Conservation (phyloP, 1,140 invertebrate genomes). For the Wasmannia auropunctata region DNA sequence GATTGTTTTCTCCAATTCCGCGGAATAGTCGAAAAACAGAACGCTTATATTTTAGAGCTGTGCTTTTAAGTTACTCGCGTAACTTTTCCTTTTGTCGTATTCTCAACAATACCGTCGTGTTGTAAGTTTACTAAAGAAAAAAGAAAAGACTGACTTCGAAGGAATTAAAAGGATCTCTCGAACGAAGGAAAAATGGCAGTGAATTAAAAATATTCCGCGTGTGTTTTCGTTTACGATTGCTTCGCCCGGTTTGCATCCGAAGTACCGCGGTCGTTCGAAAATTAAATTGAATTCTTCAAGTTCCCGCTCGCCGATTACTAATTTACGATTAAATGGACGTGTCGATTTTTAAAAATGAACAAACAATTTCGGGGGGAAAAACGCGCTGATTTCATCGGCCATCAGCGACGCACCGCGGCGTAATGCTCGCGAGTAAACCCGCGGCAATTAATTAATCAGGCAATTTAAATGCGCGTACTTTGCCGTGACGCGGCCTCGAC, state of each 20-base stretch:
- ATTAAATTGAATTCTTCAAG: slow-evolving; percentile 1
- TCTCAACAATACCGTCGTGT: background rate
- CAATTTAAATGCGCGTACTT: slow-evolving; percentile 69
- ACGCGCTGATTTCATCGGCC: slow-evolving; percentile 25
- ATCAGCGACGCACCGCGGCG: background rate
- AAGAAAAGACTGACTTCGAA: background rate
- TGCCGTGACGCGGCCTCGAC: slow-evolving; percentile 17
- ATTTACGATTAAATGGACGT: slow-evolving; percentile 11
- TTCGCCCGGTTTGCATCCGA: background rate
- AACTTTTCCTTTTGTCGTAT: slow-evolving; percentile 6
- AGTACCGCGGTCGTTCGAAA: background rate
- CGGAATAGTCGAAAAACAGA: slow-evolving; percentile 8
- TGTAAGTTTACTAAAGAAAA: background rate
- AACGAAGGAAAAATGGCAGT: background rate
- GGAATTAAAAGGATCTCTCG: background rate
- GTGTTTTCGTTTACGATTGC: background rate
- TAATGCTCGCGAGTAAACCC: slow-evolving; percentile 37
- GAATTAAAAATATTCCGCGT: background rate
- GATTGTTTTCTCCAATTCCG: slow-evolving; percentile 33
- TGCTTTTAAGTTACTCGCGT: background rate
- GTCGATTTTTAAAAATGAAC: slow-evolving; percentile 9
- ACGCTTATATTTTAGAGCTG: background rate
- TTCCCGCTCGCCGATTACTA: background rate
- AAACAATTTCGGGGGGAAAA: background rate
- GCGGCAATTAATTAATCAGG: slow-evolving; percentile 65